Evolutionary conservation across 2,888 invertebrate genomes (phyloP), one percentile per base, ranked within the genome.

Genomic region (Cephus spinipes): DNA sequence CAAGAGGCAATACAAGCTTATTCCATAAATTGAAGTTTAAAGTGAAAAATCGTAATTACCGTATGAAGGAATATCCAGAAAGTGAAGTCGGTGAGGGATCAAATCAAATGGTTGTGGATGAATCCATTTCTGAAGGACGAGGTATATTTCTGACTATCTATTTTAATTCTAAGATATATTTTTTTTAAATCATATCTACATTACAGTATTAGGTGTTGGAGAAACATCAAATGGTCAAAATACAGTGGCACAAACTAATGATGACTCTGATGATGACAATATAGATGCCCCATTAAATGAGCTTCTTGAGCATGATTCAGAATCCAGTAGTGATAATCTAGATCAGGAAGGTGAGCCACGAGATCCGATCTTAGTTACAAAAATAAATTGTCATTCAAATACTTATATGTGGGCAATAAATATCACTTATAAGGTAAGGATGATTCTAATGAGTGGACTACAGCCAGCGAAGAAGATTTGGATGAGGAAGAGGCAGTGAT

Each of bases 401-500:
- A 11, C 71, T 32, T 31, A 12, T 33, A 11, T 71, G 12, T 15
- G 31, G 6, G 30, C 6, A 33, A 32, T 33, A 15, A 32, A 33
- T 31, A 32, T 23, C 9, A 15, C 31, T 77, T 68, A 73, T 77
- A 12, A 86, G 84, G 77, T 76, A 77, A 82, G 74, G 85, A 80
- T 73, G 84, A 85, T 78, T 87, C 87, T 1, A 82, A 83, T 36
- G 85, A 86, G 40, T 84, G 86, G 84, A 83, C 83, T 74, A 84
- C 85, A 33, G 81, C 81, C 34, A 85, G 85, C 34, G 88, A 89
- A 6, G 92, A 92, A 77, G 85, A 89, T 69, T 80, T 84, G 36
- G 83, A 81, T 30, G 85, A 83, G 36, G 82, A 85, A 12, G 79
- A 81, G 36, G 78, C 77, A 32, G 93, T 94, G 11, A 87, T 95